These are phyloP conservation scores for Xiphophorus birchmanni DNA, from an alignment of 2,797 vertebrate genomes.

Conservation along the genomic window DNA sequence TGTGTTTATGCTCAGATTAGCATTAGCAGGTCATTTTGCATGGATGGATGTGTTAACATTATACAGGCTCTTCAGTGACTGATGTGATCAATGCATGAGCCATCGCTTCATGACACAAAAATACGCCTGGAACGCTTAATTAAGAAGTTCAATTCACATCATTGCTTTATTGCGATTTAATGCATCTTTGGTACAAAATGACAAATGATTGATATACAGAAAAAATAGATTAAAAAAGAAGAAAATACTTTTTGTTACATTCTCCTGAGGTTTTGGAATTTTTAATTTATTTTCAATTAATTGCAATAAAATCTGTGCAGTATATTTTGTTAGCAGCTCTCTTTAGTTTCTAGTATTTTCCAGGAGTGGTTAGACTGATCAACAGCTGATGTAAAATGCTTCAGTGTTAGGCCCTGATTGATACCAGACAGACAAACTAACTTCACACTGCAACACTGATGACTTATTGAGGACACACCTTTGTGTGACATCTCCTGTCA, in stretches of 20 bases:
- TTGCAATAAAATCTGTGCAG: conserved; percentile 27
- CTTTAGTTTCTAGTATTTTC: conserved; percentile 18
- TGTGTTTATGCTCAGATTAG: neutral
- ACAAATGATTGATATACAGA: conserved; percentile 13
- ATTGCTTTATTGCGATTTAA: conserved; percentile 42
- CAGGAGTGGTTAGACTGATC: conserved; percentile 6
- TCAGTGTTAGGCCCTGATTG: conserved; percentile 3
- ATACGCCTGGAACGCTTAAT: neutral
- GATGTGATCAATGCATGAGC: neutral
- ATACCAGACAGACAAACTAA: neutral
- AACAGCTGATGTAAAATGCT: conserved; percentile 25
- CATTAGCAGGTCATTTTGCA: neutral
- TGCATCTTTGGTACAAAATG: conserved; percentile 54
- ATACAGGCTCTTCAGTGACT: neutral
- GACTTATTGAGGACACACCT: neutral
- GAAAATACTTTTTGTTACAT: conserved; percentile 12
- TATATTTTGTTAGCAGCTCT: conserved; percentile 18
- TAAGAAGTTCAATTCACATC: conserved; percentile 14
- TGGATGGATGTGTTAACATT: neutral
- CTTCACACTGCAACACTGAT: neutral
- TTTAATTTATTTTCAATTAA: conserved; percentile 9
- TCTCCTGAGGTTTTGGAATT: conserved; percentile 45
- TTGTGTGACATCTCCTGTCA: conserved; percentile 1
- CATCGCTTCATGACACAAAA: neutral
- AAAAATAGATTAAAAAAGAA: conserved; percentile 29